Evolutionary conservation across 2,113 vertebrate genomes (phyloP), one percentile per base, ranked within the genome.

Genomic region (Austrofundulus limnaeus): DNA sequence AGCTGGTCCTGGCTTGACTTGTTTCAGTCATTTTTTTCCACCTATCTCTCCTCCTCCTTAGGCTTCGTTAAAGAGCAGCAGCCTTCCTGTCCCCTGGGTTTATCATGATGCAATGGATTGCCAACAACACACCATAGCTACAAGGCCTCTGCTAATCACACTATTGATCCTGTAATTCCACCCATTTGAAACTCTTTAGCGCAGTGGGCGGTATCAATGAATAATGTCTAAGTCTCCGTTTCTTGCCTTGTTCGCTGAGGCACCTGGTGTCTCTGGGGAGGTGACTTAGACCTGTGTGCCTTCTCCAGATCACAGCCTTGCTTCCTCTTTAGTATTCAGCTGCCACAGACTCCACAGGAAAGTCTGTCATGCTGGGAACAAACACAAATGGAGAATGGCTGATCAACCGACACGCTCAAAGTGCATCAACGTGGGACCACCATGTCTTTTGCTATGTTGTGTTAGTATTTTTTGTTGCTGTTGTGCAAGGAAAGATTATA

Each of bases 121-220:
- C 85, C 87, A 87, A 85, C 84, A 88, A 81, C 79, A 85, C 66
- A 75, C 88, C 88, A 88, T 81, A 82, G 87, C 90, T 91, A 91
- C 91, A 91, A 92, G 91, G 88, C 75, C 78, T 89, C 77, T 88
- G 85, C 90, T 92, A 93, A 93, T 93, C 91, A 91, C 85, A 86
- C 70, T 91, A 93, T 92, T 89, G 92, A 92, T 92, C 89, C 85
- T 77, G 73, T 90, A 89, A 91, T 87, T 85, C 85, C 69, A 58
- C 78, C 84, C 79, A 89, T 92, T 93, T 91, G 75, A 87, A 91
- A 88, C 82, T 88, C 87, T 89, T 92, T 91, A 91, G 82, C 87
- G 80, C 56, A 42, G 87, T 86, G 81, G 87, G 88, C 37, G 79
- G 84, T 83, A 84, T 86, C 87, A 88, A 86, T 90, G 89, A 90